Evolutionary conservation across 2,113 vertebrate species (phyloP).

Genomic region (mouse (Mus musculus)): GRCm39 chr10:100850001-100850500

Average conservation of each 20-base stretch:
- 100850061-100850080: constrained; percentile 31
- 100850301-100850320: not conserved
- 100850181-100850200: not conserved
- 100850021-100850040: not conserved
- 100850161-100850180: not conserved
- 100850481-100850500: not conserved
- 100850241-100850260: not conserved
- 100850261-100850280: not conserved
- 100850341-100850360: not conserved
- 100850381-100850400: not conserved
- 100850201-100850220: not conserved
- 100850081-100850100: not conserved
- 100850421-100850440: not conserved
- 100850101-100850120: not conserved
- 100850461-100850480: not conserved
- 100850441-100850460: not conserved
- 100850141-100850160: constrained; percentile 28
- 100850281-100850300: not conserved
- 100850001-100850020: not conserved
- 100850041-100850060: constrained; percentile 43
- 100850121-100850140: not conserved
- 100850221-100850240: not conserved
- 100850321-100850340: not conserved
- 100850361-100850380: constrained; percentile 8
- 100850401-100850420: not conserved